These are phyloP conservation scores for Cantharis rufa DNA, from an alignment of 2,888 invertebrate genomes.

Conservation along the genomic window DNA sequence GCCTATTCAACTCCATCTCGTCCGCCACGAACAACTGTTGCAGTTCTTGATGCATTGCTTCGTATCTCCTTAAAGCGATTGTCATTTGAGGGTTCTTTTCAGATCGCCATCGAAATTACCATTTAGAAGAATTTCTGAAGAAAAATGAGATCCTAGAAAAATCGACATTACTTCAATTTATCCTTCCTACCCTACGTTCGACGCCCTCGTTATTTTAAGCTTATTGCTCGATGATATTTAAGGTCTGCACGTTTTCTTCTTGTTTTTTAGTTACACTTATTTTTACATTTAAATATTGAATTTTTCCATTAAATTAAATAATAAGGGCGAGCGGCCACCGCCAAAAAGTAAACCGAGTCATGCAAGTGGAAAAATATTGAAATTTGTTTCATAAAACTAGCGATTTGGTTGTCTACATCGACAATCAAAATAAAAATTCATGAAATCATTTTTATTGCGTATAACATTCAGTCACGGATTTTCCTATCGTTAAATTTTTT, in stretches of 20 bases:
- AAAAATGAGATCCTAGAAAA: conserved; percentile 11
- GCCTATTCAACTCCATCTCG: conserved; percentile 13
- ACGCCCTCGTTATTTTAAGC: conserved; percentile 1
- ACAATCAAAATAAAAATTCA: neutral
- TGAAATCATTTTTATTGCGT: neutral
- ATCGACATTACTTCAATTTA: neutral
- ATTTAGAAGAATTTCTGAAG: conserved; percentile 14
- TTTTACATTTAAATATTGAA: neutral
- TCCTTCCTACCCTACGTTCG: neutral
- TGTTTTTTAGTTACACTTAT: neutral
- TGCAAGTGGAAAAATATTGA: neutral
- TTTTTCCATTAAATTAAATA: neutral
- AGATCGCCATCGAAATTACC: conserved; percentile 17
- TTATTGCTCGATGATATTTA: neutral
- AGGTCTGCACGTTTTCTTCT: neutral
- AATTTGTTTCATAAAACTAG: neutral
- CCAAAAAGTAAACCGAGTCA: neutral
- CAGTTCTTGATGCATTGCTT: conserved; percentile 31
- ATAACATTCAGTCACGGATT: neutral
- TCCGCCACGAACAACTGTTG: conserved; percentile 37
- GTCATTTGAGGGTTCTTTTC: conserved; percentile 17
- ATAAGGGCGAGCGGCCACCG: neutral
- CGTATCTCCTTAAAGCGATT: conserved; percentile 24
- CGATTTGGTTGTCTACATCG: neutral
- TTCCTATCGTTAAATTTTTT: conserved; percentile 15